These are phyloP conservation scores for Sphaerodactylus townsendi DNA, from an alignment of 2,113 vertebrate species.

Conservation along the genomic window DNA sequence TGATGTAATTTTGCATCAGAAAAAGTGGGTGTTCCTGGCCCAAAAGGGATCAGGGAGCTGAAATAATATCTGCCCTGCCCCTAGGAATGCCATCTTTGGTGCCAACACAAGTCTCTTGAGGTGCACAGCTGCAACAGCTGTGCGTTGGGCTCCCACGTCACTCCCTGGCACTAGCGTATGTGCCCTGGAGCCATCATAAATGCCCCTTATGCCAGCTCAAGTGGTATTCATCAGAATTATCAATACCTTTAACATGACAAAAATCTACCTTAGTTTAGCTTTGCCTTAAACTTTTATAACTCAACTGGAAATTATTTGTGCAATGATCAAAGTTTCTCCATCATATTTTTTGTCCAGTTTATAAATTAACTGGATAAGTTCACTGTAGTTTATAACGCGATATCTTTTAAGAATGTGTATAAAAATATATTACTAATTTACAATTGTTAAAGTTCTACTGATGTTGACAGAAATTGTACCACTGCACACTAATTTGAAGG, in stretches of 20 bases:
- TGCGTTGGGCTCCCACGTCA: no score
- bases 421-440: constrained; percentile 4
- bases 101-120: no score
- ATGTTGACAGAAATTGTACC: background rate
- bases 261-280: background rate
- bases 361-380: constrained; percentile 10
- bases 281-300: constrained; percentile 6
- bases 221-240: background rate
- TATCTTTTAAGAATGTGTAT: background rate
- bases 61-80: no score
- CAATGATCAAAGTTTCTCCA: constrained; percentile 34
- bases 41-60: no score
- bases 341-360: constrained; percentile 14
- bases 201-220: no score
- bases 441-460: constrained; percentile 2
- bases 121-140: no score
- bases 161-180: no score
- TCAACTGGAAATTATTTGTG: background rate
- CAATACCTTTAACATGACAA: background rate
- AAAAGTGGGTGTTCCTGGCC: no score
- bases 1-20: no score
- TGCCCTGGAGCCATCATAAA: no score
- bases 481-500: background rate
- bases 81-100: no score
- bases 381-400: background rate